Base-by-base conservation (phyloP, 2,888 invertebrate genomes). In the Cistogaster globosa region DNA sequence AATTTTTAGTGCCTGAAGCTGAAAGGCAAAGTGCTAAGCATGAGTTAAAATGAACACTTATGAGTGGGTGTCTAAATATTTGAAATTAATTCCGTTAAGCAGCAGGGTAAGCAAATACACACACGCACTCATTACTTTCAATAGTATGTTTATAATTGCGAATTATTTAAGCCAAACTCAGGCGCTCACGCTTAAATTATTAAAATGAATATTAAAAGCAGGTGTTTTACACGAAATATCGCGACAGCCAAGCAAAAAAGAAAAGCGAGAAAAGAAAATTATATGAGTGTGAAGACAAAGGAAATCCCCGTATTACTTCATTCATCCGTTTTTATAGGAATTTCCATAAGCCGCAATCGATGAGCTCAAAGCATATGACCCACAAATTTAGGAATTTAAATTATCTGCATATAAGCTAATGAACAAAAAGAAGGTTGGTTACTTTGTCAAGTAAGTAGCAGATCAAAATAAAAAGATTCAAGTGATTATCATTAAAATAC, bases 31-130 rank as follows among this genome's bases (percentile, higher is more conserved):
- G 84, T 81, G 81, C 74, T 84, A 81, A 84, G 77, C 58, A 77
- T 68, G 74, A 81, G 69, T 53, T 69, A 85, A 85, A 78, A 60
- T 58, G 45, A 67, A 82, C 82, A 82, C 77, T 69, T 85, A 53
- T 4, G 71, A 65, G 85, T 74, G 85, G 85, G 85, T 85, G 85
- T 85, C 77, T 72, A 81, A 81, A 84, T 81, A 14, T 71, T 62
- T 63, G 63, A 81, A 81, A 68, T 63, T 53, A 74, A 84, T 71
- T 72, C 53, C 26, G 65, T 80, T 84, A 76, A 84, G 62, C 72
- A 65, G 67, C 16, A 36, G 62, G 20, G 16, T 76, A 72, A 77
- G 72, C 68, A 45, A 16, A 14, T 53, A n/a, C 26, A 48, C 67
- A 51, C 20, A 58, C 42, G 26, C 2, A 14, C 55, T 26, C 26